Evolutionary conservation across 1,140 invertebrate species (phyloP), one percentile per base, ranked within the genome.

Genomic region (Tyrophagus putrescentiae): DNA sequence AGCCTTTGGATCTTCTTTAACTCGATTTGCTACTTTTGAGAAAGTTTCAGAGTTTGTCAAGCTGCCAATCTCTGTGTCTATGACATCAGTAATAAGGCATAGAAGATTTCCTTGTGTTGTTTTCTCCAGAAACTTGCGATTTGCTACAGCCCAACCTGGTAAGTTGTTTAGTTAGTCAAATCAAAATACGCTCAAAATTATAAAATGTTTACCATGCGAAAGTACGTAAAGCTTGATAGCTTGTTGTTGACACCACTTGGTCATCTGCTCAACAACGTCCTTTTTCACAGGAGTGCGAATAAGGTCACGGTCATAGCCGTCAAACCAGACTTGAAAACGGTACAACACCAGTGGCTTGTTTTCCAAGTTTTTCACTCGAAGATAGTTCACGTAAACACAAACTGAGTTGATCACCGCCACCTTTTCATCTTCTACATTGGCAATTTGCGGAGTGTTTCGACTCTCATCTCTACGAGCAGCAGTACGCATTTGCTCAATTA

Each of bases 21-120:
- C 31, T 13, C 45, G 9, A 21, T 48, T 18, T 21, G 31, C 18
- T 21, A 18, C 45, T 18, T 6, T 48, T 7, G 23, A 29, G 45
- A 48, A 48, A 21, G 45, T 48, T 21, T 21, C 7, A 21, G 7
- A 21, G 31, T 21, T 6, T 13, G 23, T 48, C 45, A 48, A 48
- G 7, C 21, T 21, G 7, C 45, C 45, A 48, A 48, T 7, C 18
- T 48, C 45, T 7, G 45, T 48, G 45, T 48, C 45, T 7, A 48
- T 25, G 21, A 9, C 23, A 21, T 48, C 45, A 13, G 23, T 6
- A 7, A 48, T 48, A 6, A 48, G 18, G 7, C 9, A 25, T 6
- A 29, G 7, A 7, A 48, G 45, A 18, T 48, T 48, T 21, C 45
- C 45, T 48, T 48, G 45, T 7, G 45, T 48, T 21, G 45, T 48